phyloP scores from a whole-genome alignment of 2,113 vertebrate species.

The Atherinomorus stipes region DNA sequence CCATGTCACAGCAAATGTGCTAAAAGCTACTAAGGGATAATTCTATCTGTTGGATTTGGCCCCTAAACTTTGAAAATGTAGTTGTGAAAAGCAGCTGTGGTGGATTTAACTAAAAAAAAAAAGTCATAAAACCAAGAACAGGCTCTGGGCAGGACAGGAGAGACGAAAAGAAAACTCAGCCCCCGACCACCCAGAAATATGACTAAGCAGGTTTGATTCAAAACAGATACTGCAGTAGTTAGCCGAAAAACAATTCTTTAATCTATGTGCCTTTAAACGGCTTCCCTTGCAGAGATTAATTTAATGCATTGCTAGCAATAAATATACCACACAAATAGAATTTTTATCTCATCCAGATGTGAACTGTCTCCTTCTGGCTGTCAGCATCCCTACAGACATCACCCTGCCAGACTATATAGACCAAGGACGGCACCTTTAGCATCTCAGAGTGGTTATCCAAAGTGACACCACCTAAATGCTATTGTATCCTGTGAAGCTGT shows the following conservation, averaged over 20 bases:
- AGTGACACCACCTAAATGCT: background rate
- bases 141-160: constrained; percentile 26
- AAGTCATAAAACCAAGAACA: constrained; percentile 38
- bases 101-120: constrained; percentile 25
- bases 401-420: background rate
- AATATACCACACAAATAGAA: constrained; percentile 22
- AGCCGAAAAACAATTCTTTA: constrained; percentile 25
- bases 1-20: background rate
- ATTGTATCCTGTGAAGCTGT: background rate
- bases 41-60: constrained; percentile 15
- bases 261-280: constrained; percentile 26
- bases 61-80: constrained; percentile 15
- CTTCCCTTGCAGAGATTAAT: constrained; percentile 31
- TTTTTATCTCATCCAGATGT: constrained; percentile 49
- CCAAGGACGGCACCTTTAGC: background rate
- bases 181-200: constrained; percentile 58
- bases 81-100: background rate
- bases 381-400: background rate
- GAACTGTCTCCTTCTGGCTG: constrained; percentile 19
- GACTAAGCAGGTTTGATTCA: constrained; percentile 45
- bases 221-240: constrained; percentile 53
- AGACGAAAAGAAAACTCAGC: constrained; percentile 41
- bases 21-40: background rate
- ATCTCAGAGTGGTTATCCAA: constrained; percentile 1
- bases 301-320: constrained; percentile 25